Conservation (phyloP, 2,113 vertebrate species). For the Cervus canadensis region DNA sequence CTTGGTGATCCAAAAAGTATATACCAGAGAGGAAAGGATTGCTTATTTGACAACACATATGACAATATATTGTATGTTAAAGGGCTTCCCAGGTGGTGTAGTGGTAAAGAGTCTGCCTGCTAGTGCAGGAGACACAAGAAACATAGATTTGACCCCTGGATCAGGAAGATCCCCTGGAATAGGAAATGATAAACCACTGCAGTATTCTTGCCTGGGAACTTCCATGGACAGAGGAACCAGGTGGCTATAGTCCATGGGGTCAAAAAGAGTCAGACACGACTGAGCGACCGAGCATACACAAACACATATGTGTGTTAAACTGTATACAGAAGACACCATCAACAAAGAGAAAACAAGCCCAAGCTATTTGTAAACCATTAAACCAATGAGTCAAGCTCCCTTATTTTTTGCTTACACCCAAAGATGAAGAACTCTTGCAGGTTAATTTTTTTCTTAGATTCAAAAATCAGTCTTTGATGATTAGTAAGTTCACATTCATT, state of each 20-base stretch:
- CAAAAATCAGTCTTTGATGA: background rate
- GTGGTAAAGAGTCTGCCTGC: background rate
- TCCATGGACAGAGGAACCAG: background rate
- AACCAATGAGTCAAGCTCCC: background rate
- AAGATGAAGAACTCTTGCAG: background rate
- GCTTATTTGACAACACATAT: background rate
- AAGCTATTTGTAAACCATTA: background rate
- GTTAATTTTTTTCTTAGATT: constrained; percentile 4
- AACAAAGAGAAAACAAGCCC: background rate
- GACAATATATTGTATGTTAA: background rate
- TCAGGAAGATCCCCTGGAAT: background rate
- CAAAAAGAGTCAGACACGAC: background rate
- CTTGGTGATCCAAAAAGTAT: background rate
- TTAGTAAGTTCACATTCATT: background rate
- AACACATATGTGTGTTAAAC: background rate
- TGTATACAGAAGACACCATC: background rate
- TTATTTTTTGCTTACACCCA: background rate
- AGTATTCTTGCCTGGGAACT: background rate
- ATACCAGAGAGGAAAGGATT: background rate
- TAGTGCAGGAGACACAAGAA: background rate
- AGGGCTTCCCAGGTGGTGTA: background rate
- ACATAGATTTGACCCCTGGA: background rate
- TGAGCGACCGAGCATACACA: background rate
- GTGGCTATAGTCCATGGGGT: background rate
- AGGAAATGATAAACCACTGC: background rate